A percentile compares a stretch with the other conserved stretches of the same genome.
Evolutionary conservation across 2,113 vertebrate species (phyloP).

Genomic region (Mesitornis unicolor): DNA sequence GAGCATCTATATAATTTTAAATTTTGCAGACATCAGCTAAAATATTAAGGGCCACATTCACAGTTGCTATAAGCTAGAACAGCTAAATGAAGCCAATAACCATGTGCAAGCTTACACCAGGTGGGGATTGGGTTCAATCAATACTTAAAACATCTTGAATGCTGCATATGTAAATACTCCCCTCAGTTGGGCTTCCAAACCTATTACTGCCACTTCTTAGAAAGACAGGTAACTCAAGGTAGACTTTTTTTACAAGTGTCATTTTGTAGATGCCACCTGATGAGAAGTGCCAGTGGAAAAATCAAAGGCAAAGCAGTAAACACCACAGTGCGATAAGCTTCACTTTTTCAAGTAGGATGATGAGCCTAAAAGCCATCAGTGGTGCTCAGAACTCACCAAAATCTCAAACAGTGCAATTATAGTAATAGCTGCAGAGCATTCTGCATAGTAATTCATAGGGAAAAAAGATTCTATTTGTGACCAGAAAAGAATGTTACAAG

Average conservation of each 20-base stretch:
- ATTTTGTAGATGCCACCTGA: not conserved
- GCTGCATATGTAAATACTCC: not conserved
- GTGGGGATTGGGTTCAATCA: not conserved
- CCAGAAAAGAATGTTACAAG: not conserved
- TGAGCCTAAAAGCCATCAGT: not conserved
- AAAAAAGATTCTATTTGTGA: not conserved
- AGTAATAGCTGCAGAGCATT: not conserved
- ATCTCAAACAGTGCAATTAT: not conserved
- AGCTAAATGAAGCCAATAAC: not conserved
- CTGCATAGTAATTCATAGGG: not conserved
- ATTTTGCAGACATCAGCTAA: slow-evolving; percentile 23
- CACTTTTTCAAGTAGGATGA: not conserved
- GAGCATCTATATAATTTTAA: not conserved
- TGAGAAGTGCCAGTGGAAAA: not conserved
- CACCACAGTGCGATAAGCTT: not conserved
- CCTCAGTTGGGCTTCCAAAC: not conserved
- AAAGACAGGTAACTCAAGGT: not conserved
- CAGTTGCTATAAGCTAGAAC: not conserved
- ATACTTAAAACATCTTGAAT: not conserved
- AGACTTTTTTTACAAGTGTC: not conserved
- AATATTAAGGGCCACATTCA: not conserved
- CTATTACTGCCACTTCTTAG: not conserved
- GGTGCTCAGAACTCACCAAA: not conserved
- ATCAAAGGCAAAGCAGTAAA: not conserved
- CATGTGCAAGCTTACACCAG: not conserved